A percentile compares a stretch with the other conserved stretches of the same genome.
phyloP scores from a whole-genome alignment of 2,113 vertebrate genomes.

The Gila orcuttii region DNA sequence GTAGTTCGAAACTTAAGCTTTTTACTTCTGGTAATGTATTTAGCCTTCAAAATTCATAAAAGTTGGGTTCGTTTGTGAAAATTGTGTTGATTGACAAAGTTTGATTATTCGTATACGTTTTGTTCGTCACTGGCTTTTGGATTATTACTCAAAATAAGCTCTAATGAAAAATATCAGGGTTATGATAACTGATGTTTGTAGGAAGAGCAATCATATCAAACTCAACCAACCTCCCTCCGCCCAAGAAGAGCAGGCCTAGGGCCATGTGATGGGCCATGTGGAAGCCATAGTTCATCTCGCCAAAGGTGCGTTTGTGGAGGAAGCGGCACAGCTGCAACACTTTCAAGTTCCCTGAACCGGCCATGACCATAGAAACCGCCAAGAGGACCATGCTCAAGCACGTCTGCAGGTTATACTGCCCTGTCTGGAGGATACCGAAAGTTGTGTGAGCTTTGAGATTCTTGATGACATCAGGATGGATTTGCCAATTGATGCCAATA shows the following conservation, averaged over 20 bases:
- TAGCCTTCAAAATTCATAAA: neutral
- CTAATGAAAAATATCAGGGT: neutral
- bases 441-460: neutral
- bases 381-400: constrained; percentile 92
- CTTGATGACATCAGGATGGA: neutral
- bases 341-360: constrained; percentile 91
- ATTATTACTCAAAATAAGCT: too few relatives aligned
- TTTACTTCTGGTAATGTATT: neutral
- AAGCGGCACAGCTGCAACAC: constrained; percentile 95
- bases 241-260: constrained; percentile 92
- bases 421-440: constrained; percentile 75
- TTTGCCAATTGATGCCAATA: constrained; percentile 31
- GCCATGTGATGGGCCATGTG: constrained; percentile 99
- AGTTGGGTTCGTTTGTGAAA: too few relatives aligned
- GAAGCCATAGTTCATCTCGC: constrained; percentile 98
- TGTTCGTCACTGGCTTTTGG: too few relatives aligned
- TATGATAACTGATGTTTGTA: too few relatives aligned
- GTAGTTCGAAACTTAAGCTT: neutral
- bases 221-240: constrained; percentile 89
- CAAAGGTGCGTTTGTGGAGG: constrained; percentile 92
- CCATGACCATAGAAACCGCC: constrained; percentile 95
- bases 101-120: too few relatives aligned
- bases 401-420: constrained; percentile 92
- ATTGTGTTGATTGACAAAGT: too few relatives aligned
- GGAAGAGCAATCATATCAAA: neutral